Percentiles rank a stretch among this genome's conserved stretches.
Conservation (phyloP, 2,113 vertebrate genomes). For the Zingel zingel region DNA sequence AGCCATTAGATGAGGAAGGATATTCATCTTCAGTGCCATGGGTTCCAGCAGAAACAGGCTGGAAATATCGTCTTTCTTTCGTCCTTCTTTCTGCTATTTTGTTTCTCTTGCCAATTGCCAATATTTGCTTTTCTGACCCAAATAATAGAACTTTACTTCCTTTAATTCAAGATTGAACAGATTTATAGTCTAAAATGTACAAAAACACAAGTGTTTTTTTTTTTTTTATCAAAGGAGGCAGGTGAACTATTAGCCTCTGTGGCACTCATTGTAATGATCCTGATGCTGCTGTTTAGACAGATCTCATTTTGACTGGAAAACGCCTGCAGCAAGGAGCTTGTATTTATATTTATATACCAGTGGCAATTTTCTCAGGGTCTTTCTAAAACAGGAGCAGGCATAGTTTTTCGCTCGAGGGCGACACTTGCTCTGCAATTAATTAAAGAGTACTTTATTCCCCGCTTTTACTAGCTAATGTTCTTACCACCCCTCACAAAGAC, state of each 20-base stretch:
- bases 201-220: background rate
- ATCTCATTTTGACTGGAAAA: slow-evolving; percentile 33
- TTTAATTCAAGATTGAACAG: background rate
- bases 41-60: slow-evolving; percentile 13
- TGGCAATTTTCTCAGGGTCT: slow-evolving; percentile 19
- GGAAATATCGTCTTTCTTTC: slow-evolving; percentile 20
- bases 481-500: slow-evolving; percentile 20
- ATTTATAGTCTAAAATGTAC: background rate
- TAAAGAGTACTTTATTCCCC: slow-evolving; percentile 35
- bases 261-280: slow-evolving; percentile 16
- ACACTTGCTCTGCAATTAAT: slow-evolving; percentile 62
- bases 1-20: slow-evolving; percentile 56
- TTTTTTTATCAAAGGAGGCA: background rate
- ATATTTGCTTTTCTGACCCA: slow-evolving; percentile 8
- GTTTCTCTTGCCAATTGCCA: background rate
- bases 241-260: slow-evolving; percentile 9
- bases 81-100: background rate
- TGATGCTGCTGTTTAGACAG: slow-evolving; percentile 26
- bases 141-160: background rate
- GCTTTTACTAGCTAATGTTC: slow-evolving; percentile 41
- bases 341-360: slow-evolving; percentile 49
- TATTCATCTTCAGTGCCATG: slow-evolving; percentile 35
- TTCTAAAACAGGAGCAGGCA: slow-evolving; percentile 28
- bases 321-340: slow-evolving; percentile 21
- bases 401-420: slow-evolving; percentile 30